Conservation (phyloP, 1,140 invertebrate species). For the Pogonus chalceus region DNA sequence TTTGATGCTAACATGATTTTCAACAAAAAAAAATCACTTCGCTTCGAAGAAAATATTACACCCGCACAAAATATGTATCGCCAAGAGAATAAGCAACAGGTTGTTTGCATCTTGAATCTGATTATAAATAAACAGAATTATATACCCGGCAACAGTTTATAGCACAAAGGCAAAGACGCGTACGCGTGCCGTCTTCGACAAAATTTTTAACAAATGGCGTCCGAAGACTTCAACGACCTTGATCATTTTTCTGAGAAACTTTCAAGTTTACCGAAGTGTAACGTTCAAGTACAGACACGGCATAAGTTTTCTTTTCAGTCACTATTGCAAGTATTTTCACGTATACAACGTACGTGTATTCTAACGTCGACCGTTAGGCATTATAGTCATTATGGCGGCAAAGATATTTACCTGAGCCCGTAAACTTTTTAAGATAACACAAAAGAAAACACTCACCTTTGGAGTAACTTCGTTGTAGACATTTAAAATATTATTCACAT, state of each 20-base stretch:
- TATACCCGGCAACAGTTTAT: background rate
- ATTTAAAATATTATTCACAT: background rate
- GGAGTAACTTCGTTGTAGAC: background rate
- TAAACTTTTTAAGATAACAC: background rate
- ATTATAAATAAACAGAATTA: background rate
- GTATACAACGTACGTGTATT: background rate
- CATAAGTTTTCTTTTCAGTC: background rate
- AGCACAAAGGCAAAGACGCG: background rate
- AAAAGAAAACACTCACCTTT: background rate
- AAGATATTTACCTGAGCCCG: background rate
- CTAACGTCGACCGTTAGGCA: background rate
- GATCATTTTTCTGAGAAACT: conserved; percentile 32
- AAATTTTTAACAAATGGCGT: conserved; percentile 31
- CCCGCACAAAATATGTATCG: background rate
- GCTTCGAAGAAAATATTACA: background rate
- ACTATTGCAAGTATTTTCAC: background rate
- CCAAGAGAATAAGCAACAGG: background rate
- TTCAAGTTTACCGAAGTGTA: conserved; percentile 21
- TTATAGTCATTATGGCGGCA: conserved; percentile 8
- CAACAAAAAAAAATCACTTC: too few relatives aligned
- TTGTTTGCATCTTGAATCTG: background rate
- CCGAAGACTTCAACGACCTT: conserved; percentile 33
- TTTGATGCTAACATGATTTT: too few relatives aligned
- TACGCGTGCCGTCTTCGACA: background rate
- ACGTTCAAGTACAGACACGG: background rate